phyloP scores from a whole-genome alignment of 2,797 vertebrate genomes.

The Florisuga fusca region DNA sequence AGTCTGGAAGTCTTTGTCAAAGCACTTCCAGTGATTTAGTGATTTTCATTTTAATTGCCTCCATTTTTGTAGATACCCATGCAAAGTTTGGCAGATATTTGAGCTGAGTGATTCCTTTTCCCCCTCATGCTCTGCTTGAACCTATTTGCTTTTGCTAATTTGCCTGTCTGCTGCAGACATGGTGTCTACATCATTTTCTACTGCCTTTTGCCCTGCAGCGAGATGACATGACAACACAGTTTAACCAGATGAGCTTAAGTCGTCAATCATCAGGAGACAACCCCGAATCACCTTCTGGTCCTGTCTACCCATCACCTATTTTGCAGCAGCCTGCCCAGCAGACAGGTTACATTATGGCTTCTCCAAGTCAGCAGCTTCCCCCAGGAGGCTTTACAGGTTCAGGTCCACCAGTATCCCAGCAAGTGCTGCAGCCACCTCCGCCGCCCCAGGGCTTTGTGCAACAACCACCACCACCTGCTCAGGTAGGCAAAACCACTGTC shows the following conservation, averaged over 20 bases:
- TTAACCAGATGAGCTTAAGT: conserved; percentile 87
- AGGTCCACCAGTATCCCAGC: conserved; percentile 79
- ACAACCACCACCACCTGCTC: conserved; percentile 83
- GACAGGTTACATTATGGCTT: conserved; percentile 77
- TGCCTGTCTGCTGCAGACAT: background rate
- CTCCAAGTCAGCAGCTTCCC: conserved; percentile 83
- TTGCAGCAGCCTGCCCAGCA: conserved; percentile 82
- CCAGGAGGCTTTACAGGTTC: conserved; percentile 78
- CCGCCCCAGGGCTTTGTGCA: conserved; percentile 81
- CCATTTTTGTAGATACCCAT: background rate
- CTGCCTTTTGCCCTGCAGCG: conserved; percentile 78
- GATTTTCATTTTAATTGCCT: background rate
- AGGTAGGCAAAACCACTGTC: conserved; percentile 71
- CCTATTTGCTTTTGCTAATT: background rate
- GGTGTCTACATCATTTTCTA: background rate
- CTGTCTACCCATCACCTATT: conserved; percentile 78
- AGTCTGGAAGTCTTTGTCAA: background rate
- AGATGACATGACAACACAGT: conserved; percentile 90
- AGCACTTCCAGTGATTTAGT: background rate
- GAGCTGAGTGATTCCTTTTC: background rate
- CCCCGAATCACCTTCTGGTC: conserved; percentile 80
- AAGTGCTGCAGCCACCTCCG: conserved; percentile 79
- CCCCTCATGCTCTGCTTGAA: background rate
- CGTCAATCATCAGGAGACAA: conserved; percentile 88
- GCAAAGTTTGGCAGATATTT: background rate